phyloP scores from a whole-genome alignment of 2,797 vertebrate species.

The Pipistrellus pipistrellus region DNA sequence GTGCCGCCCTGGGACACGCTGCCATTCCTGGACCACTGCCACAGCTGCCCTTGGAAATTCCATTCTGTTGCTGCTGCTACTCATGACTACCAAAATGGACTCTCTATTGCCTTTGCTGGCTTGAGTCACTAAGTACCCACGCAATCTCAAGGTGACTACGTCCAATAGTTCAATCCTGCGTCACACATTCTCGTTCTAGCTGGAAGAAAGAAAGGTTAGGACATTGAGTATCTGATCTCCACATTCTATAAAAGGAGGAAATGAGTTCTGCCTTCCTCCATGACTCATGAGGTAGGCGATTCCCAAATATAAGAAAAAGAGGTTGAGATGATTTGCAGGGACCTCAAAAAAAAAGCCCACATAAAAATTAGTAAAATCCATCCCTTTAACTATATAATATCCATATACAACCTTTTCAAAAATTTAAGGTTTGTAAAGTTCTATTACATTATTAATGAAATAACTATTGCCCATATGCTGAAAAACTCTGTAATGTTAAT shows the following conservation, averaged over 20 bases:
- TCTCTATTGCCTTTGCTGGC: not conserved
- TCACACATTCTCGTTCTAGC: not conserved
- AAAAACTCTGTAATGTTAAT: not conserved
- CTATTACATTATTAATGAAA: not conserved
- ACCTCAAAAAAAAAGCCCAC: not conserved
- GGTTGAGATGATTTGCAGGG: not conserved
- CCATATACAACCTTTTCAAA: not conserved
- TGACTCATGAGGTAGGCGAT: not conserved
- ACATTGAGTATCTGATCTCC: not conserved
- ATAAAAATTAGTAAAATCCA: not conserved
- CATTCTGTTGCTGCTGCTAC: not conserved
- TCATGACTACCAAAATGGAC: not conserved
- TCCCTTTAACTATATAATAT: not conserved
- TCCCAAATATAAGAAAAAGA: not conserved
- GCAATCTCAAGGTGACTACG: not conserved
- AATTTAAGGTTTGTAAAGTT: conserved; percentile 9
- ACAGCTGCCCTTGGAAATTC: not conserved
- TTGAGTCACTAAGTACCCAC: not conserved
- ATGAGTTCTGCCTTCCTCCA: not conserved
- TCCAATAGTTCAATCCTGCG: not conserved
- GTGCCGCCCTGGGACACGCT: not conserved
- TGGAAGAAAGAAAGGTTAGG: not conserved
- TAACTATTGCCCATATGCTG: not conserved
- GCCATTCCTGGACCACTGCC: not conserved
- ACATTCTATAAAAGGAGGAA: not conserved